Base-by-base conservation (phyloP, 2,888 invertebrate species). In the Vandiemenella viatica region DNA sequence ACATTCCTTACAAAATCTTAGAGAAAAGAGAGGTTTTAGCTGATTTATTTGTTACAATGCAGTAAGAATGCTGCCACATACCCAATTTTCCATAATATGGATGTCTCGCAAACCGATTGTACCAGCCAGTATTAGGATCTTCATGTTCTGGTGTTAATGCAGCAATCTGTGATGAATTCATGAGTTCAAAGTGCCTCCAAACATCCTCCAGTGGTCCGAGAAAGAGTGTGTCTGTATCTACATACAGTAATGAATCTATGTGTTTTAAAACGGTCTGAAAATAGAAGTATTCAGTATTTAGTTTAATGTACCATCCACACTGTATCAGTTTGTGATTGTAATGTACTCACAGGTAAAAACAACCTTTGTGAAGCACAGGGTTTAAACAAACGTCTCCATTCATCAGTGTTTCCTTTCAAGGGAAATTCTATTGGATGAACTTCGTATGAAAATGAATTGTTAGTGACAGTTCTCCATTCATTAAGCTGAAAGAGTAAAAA, bases 341-440 rank as follows among this genome's bases (percentile, higher is more conserved):
- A n/a, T n/a, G 10, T 48, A 73, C 77, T 73, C 72, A 93, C 95
- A 45, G 95, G 93, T 57, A 95, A 74, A 67, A 96, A 96, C 16
- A 96, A 69, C 61, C 95, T 72, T 64, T 95, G 93, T 7, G 92
- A 83, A 47, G 95, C 92, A 72, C 96, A 96, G 6, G 88, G 89
- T 63, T 91, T 91, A 60, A 95, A 96, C 21, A 96, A 68, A 62
- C 79, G 82, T 61, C 79, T 77, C 95, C 95, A 96, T 62, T 86
- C 84, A 6, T 76, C 72, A 40, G 73, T 73, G 61, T 83, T 77
- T 42, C 66, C 67, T 43, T 76, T 73, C 49, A 74, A 69, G 0
- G 93, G 93, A 67, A 91, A 93, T 42, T 76, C 76, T 42, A 92
- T 75, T 41, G 77, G 75, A 57, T 82, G 77, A 13, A 93, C 70